Conservation (phyloP, 2,113 vertebrate species). For the Campylomormyrus numenius region DNA sequence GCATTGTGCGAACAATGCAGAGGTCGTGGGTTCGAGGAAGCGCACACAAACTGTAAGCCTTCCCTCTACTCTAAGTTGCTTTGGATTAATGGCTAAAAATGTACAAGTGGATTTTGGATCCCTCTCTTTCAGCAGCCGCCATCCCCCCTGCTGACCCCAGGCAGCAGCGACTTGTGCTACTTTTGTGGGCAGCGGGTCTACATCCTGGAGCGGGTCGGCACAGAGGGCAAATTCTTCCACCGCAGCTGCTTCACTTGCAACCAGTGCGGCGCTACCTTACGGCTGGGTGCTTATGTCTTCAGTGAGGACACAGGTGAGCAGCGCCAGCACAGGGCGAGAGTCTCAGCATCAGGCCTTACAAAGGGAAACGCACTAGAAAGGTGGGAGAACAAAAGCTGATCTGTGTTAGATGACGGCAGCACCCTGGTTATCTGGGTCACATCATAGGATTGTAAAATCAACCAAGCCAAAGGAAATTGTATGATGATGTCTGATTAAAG, state of each 20-base stretch:
- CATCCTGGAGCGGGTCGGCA: conserved; percentile 78
- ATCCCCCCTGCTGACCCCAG: background rate
- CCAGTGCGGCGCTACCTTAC: conserved; percentile 66
- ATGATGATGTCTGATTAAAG: background rate
- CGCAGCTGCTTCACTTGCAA: conserved; percentile 81
- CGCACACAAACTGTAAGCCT: background rate
- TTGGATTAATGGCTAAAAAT: background rate
- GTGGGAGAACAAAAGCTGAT: background rate
- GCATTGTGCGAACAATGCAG: background rate
- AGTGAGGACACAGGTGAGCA: conserved; percentile 65
- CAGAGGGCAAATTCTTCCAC: conserved; percentile 83
- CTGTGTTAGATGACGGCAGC: background rate
- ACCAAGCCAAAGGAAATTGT: background rate
- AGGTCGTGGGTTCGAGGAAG: background rate
- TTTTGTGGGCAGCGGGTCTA: conserved; percentile 76
- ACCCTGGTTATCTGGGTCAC: background rate
- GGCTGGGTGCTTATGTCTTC: conserved; percentile 73
- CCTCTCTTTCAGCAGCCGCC: background rate
- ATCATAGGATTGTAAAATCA: background rate
- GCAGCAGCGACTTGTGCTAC: conserved; percentile 70
- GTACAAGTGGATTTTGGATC: background rate
- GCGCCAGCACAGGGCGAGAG: background rate
- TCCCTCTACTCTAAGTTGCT: background rate
- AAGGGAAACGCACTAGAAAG: no score
- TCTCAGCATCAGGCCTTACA: background rate